A percentile compares a stretch with the other conserved stretches of the same genome.
These are phyloP conservation scores for Genyomyrus donnyi DNA, from an alignment of 2,113 vertebrate species.

Conservation along the genomic window DNA sequence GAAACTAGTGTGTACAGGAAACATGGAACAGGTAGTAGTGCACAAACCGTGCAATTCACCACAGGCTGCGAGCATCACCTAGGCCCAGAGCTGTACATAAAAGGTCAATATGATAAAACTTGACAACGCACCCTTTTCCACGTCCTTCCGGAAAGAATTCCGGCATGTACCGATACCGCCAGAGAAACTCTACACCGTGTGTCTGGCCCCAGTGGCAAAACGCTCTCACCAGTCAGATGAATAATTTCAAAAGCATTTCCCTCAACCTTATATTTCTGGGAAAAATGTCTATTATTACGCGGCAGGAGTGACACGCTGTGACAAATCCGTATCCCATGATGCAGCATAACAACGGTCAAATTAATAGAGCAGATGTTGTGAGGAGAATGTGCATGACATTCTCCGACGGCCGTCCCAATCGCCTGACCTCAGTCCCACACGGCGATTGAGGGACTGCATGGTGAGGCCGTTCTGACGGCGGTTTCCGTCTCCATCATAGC, in stretches of 20 bases:
- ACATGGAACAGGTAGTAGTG: not conserved
- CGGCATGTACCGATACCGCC: not conserved
- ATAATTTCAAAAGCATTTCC: conserved; percentile 1
- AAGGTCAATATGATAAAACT: not conserved
- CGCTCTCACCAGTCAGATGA: not conserved
- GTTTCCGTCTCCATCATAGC: not conserved
- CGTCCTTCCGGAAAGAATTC: not conserved
- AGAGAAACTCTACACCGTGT: not conserved
- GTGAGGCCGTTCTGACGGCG: not conserved
- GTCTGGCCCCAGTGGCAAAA: not conserved
- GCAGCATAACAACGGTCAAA: not conserved
- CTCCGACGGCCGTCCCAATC: not conserved
- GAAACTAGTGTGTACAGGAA: not conserved
- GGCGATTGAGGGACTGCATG: not conserved
- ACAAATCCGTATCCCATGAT: not conserved
- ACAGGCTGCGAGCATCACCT: not conserved
- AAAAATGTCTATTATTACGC: not conserved
- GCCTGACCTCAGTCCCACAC: not conserved
- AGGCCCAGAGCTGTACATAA: not conserved
- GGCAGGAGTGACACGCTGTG: not conserved
- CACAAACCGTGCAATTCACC: too few relatives aligned
- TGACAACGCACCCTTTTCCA: not conserved
- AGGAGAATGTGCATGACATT: not conserved
- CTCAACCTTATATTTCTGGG: not conserved
- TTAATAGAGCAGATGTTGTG: not conserved